Percentiles rank a stretch among this genome's conserved stretches.
Conservation (phyloP, 2,888 invertebrate species). For the Clistopyga incitator region DNA sequence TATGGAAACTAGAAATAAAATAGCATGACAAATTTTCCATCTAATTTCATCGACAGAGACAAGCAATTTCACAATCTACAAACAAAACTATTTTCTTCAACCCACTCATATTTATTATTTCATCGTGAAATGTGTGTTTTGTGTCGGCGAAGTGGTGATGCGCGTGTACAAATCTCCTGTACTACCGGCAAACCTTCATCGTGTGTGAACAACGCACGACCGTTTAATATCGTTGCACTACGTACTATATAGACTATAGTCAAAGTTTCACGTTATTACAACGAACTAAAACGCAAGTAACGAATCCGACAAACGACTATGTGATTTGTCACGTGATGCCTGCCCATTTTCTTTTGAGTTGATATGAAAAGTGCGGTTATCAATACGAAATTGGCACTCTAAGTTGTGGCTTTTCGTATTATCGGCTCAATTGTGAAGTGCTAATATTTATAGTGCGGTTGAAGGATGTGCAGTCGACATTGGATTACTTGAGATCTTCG, state of each 20-base stretch:
- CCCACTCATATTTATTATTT: background rate
- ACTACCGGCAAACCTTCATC: background rate
- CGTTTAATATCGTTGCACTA: background rate
- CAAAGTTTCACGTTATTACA: background rate
- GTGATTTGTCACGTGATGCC: background rate
- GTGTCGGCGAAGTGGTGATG: background rate
- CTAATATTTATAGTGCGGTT: slow-evolving; percentile 3
- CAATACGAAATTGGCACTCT: slow-evolving; percentile 7
- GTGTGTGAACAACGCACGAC: background rate
- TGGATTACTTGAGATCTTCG: slow-evolving; percentile 21
- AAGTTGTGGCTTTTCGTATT: background rate
- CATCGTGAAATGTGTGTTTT: slow-evolving; percentile 10
- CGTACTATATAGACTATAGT: background rate
- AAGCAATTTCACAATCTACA: background rate
- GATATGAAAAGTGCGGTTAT: slow-evolving; percentile 12
- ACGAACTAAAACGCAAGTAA: background rate
- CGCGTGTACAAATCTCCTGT: background rate
- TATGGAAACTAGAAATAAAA: slow-evolving; percentile 4
- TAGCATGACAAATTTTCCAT: background rate
- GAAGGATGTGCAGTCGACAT: slow-evolving; percentile 33
- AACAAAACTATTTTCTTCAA: background rate
- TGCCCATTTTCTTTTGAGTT: background rate
- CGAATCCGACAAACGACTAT: background rate
- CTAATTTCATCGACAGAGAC: background rate
- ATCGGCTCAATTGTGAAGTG: slow-evolving; percentile 22